A percentile compares a stretch with the other conserved stretches of the same genome.
These are phyloP conservation scores for Ptychochromis oligacanthus DNA, from an alignment of 2,113 vertebrate species.

Conservation along the genomic window DNA sequence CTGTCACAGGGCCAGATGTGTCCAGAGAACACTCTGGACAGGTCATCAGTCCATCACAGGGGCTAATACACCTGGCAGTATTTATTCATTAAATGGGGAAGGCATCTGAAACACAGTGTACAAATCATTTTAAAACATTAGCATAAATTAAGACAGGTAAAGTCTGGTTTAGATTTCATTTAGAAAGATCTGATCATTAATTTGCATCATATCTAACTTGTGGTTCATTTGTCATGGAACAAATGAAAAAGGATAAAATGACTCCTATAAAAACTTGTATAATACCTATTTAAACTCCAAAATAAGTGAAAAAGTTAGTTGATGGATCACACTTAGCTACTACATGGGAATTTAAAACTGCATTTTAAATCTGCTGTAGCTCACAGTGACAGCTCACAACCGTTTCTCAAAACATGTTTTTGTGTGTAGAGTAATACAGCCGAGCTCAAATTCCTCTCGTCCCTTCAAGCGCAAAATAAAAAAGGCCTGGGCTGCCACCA, in stretches of 20 bases:
- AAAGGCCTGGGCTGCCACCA: conserved; percentile 90
- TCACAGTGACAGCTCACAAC: conserved; percentile 74
- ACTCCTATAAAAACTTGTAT: neutral
- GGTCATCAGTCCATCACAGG: neutral
- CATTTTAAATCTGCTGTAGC: conserved; percentile 62
- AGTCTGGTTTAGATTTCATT: neutral
- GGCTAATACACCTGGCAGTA: neutral
- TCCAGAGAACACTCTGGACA: neutral
- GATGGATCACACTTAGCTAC: conserved; percentile 13
- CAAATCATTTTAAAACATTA: neutral
- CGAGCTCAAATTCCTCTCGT: conserved; percentile 88
- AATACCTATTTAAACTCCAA: conserved; percentile 8
- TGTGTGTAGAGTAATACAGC: conserved; percentile 85
- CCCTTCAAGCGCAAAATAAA: conserved; percentile 91
- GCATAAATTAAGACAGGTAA: neutral
- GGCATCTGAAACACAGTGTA: neutral
- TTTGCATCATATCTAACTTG: neutral
- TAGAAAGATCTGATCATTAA: neutral
- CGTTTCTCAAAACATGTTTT: conserved; percentile 79
- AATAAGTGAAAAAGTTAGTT: conserved; percentile 8
- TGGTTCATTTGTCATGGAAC: neutral
- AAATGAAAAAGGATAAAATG: neutral
- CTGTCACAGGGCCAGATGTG: neutral
- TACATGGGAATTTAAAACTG: conserved; percentile 43
- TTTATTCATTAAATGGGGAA: neutral